Conservation (phyloP, 2,113 vertebrate genomes). For the Neomonachus schauinslandi region DNA sequence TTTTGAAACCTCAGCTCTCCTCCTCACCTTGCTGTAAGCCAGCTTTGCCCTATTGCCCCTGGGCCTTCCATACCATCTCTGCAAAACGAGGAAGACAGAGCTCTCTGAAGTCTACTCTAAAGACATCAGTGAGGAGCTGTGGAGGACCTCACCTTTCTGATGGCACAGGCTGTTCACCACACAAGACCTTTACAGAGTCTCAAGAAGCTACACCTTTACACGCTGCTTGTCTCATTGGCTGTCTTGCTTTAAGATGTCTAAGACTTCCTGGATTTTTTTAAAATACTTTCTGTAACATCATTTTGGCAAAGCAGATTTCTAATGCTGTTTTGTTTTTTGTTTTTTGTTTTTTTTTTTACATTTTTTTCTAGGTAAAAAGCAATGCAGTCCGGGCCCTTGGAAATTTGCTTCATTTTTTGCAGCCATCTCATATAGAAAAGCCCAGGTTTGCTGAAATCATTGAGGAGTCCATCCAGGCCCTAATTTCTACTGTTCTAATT, state of each 20-base stretch:
- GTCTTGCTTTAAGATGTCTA: neutral
- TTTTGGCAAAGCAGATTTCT: constrained; percentile 24
- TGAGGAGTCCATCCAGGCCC: constrained; percentile 91
- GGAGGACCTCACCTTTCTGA: neutral
- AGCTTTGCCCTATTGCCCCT: neutral
- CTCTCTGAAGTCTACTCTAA: neutral
- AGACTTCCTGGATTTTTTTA: neutral
- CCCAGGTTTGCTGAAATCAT: constrained; percentile 91
- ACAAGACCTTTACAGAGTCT: neutral
- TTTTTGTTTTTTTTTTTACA: neutral
- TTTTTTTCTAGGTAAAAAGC: constrained; percentile 92
- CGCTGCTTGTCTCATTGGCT: neutral
- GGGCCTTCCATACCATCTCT: neutral
- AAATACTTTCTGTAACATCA: neutral
- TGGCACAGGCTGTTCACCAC: neutral
- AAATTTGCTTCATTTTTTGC: constrained; percentile 97
- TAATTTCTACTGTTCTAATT: constrained; percentile 91
- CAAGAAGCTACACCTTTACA: neutral
- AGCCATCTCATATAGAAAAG: constrained; percentile 89
- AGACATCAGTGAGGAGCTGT: neutral
- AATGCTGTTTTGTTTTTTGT: neutral
- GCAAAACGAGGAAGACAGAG: neutral
- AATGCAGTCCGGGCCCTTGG: constrained; percentile 96
- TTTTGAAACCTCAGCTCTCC: neutral
- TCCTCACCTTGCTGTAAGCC: neutral